Evolutionary conservation across 2,113 vertebrate species (phyloP).

Genomic region (Ceuthmochares aereus): DNA sequence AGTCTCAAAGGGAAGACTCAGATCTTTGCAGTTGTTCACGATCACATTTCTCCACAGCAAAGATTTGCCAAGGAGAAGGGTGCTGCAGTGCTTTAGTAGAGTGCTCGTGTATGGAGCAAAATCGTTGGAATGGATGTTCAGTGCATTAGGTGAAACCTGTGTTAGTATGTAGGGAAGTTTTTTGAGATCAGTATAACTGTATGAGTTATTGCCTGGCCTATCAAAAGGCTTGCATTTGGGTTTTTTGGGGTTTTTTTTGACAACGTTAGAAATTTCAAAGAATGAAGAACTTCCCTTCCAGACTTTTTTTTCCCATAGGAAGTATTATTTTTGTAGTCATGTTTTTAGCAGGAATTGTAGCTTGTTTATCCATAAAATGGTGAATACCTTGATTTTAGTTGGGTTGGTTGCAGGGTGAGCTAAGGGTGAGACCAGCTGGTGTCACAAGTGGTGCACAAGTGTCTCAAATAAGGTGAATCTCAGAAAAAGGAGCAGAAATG

Average conservation of each 20-base stretch:
- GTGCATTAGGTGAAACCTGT: not conserved
- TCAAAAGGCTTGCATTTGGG: not conserved
- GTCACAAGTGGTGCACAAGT: not conserved
- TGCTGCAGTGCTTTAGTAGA: not conserved
- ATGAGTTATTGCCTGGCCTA: not conserved
- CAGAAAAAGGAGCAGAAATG: not conserved
- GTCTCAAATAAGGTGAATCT: not conserved
- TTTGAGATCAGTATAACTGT: not conserved
- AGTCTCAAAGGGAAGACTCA: not conserved
- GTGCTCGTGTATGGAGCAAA: accelerated
- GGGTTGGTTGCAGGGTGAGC: not conserved
- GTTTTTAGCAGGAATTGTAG: not conserved
- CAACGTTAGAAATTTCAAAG: not conserved
- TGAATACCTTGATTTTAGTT: not conserved
- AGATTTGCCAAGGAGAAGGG: not conserved
- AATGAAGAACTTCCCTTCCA: not conserved
- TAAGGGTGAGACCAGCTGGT: not conserved
- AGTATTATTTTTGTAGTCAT: not conserved
- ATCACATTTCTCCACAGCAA: not conserved
- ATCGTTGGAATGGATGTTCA: not conserved
- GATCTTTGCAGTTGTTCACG: not conserved
- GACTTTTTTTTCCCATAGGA: too few relatives aligned
- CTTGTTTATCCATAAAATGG: not conserved
- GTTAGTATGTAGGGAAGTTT: not conserved
- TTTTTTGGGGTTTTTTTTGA: not conserved